Evolutionary conservation across 2,797 vertebrate species (phyloP).

Genomic region (Loris lydekkerianus): DNA sequence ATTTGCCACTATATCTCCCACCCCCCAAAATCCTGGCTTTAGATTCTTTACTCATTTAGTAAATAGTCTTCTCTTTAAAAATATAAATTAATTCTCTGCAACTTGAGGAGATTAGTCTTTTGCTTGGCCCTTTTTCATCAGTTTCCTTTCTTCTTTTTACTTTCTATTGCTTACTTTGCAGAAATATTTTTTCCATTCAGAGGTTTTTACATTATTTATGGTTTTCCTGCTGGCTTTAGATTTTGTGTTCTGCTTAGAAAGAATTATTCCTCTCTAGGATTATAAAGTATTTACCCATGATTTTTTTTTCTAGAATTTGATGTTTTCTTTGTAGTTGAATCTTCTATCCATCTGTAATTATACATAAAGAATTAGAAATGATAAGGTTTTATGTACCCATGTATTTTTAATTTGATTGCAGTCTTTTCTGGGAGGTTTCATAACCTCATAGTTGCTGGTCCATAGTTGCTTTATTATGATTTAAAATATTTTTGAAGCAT

Average conservation of each 20-base stretch:
- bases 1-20: not conserved
- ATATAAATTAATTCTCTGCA: not conserved
- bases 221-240: not conserved
- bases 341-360: not conserved
- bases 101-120: not conserved
- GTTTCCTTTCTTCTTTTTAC: not conserved
- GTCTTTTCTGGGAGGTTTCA: not conserved
- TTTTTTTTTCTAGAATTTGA: not conserved
- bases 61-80: not conserved
- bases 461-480: not conserved
- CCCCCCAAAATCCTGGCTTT: not conserved
- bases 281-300: not conserved
- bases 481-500: not conserved
- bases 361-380: not conserved
- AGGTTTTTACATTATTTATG: not conserved
- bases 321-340: not conserved
- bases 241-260: constrained; percentile 25
- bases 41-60: not conserved
- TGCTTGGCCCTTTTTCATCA: not conserved
- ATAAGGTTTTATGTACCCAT: not conserved
- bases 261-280: not conserved
- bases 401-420: not conserved
- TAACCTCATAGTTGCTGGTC: not conserved
- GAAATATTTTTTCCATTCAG: not conserved
- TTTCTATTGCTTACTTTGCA: not conserved